phyloP scores from a whole-genome alignment of 92 coral and sea anemone genomes.

The Galaxea fascicularis region DNA sequence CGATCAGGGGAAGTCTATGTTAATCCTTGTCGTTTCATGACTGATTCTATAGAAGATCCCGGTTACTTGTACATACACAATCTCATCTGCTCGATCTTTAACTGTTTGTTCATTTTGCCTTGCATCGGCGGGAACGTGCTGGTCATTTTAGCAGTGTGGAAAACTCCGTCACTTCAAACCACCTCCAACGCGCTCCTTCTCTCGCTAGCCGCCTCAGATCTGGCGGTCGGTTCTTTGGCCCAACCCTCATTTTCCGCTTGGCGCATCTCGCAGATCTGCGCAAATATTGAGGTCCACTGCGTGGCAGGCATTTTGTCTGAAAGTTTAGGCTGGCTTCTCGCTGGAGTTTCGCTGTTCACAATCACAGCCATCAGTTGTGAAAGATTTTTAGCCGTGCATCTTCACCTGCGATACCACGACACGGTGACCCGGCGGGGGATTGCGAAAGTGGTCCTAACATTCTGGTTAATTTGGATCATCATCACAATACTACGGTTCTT shows the following conservation, averaged over 20 bases:
- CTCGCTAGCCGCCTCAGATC: slow-evolving; percentile 37
- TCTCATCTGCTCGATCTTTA: slow-evolving; percentile 31
- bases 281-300: slow-evolving; percentile 5
- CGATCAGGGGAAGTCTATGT: not conserved
- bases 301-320: slow-evolving; percentile 35
- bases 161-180: slow-evolving; percentile 50
- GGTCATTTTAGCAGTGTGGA: slow-evolving; percentile 45
- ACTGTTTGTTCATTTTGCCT: slow-evolving; percentile 39
- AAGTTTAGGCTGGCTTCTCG: slow-evolving; percentile 43
- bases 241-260: slow-evolving; percentile 39
- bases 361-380: slow-evolving; percentile 44
- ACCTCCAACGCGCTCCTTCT: slow-evolving; percentile 34
- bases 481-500: slow-evolving; percentile 28
- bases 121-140: slow-evolving; percentile 37
- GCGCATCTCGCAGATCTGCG: slow-evolving; percentile 31
- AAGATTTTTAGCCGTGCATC: slow-evolving; percentile 37
- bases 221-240: slow-evolving; percentile 34
- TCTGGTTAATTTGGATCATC: slow-evolving; percentile 39
- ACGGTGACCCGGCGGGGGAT: slow-evolving; percentile 30
- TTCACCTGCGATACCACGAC: slow-evolving; percentile 36
- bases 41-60: slow-evolving; percentile 32
- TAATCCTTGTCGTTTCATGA: slow-evolving; percentile 25
- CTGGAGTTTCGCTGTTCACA: slow-evolving; percentile 42
- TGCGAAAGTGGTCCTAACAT: slow-evolving; percentile 25
- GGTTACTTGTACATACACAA: slow-evolving; percentile 31